Percentiles rank a stretch among this genome's conserved stretches.
Conservation (phyloP, 2,113 vertebrate species). For the Tyrannus savana region DNA sequence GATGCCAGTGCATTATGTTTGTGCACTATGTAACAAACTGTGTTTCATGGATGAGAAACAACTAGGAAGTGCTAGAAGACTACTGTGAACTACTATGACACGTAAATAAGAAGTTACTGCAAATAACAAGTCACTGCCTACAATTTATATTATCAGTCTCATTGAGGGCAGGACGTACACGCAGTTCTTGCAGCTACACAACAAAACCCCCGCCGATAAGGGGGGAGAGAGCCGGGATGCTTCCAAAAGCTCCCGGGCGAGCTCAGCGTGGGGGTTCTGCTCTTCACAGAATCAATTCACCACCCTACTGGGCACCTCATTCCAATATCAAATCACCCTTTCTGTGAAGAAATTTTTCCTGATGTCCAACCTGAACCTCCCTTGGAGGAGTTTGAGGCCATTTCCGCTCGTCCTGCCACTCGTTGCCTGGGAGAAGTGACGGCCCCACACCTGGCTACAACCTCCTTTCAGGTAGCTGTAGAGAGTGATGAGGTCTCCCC, state of each 20-base stretch:
- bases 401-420: background rate
- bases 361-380: background rate
- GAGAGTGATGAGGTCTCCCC: background rate
- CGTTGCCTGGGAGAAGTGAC: background rate
- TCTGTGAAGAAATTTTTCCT: background rate
- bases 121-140: background rate
- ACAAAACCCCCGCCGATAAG: rapidly evolving
- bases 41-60: background rate
- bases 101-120: background rate
- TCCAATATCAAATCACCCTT: too few relatives aligned
- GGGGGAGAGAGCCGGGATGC: rapidly evolving
- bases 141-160: too few relatives aligned
- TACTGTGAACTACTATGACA: background rate
- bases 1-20: background rate
- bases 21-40: rapidly evolving
- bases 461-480: background rate
- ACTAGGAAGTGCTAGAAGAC: background rate
- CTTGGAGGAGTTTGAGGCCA: background rate
- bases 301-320: too few relatives aligned
- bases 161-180: background rate
- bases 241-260: too few relatives aligned
- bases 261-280: background rate
- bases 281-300: background rate
- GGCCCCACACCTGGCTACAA: background rate
- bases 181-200: background rate